Evolutionary conservation across 1,140 invertebrate species (phyloP), one percentile per base, ranked within the genome.

Genomic region (Papilio glaucus): DNA sequence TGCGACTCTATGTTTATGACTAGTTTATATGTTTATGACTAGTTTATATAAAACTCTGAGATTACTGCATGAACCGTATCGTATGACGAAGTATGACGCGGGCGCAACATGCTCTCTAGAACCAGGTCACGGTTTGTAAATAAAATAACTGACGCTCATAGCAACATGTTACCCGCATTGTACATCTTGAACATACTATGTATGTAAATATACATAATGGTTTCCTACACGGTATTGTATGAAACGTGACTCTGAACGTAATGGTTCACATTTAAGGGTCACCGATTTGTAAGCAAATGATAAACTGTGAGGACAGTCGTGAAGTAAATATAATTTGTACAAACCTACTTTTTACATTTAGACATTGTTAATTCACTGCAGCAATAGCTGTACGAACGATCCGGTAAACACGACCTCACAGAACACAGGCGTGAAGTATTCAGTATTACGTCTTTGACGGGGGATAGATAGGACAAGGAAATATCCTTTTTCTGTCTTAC

Each of bases 91-190:
- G n/a, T 21, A 21, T 65, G 62, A 65, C 62, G 62, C 62, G 37
- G 37, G 62, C 18, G 15, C 62, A 65, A 39, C 62, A 41, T 18
- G 15, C 37, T 18, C 15, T 7, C 29, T 65, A 10, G n/a, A 65
- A 65, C 9, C 62, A 65, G 62, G 62, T 65, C 62, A 65, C 62
- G 62, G 62, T 18, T 65, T 65, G 62, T 65, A 65, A 65, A 65
- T 65, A 65, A 65, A 65, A 41, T 41, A 41, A 39, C n/a, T 10
- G 18, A 38, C 33, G 62, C n/a, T 62, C 5, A 33, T 12, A 49
- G 45, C 49, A 33, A 2, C 6, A 57, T 65, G 62, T 41, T 65
- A 39, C n/a, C 39, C 37, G 62, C 62, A 65, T 57, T 21, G 12
- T 26, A 39, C 33, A 37, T 9, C n/a, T 65, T 39, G 33, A 12